Evolutionary conservation across 2,797 vertebrate genomes (phyloP).

Genomic region (Chanos chanos): DNA sequence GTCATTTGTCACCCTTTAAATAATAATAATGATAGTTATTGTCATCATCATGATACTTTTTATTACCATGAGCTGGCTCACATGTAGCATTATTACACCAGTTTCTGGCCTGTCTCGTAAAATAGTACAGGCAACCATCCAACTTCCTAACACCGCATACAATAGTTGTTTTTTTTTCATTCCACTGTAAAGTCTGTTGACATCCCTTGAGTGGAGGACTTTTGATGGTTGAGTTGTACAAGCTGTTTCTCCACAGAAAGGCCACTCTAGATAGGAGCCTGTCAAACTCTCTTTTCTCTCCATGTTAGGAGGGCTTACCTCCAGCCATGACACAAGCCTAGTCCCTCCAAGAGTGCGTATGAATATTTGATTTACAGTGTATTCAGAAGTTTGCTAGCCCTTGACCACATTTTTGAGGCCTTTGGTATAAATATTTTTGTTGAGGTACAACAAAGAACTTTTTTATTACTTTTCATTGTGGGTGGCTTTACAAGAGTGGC

Average conservation of each 20-base stretch:
- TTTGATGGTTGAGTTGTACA: conserved; percentile 15
- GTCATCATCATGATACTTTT: too few species aligned
- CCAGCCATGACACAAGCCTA: conserved; percentile 45
- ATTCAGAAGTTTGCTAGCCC: conserved; percentile 34
- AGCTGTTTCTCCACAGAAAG: conserved; percentile 37
- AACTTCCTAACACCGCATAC: not conserved
- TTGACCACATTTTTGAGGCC: too few species aligned
- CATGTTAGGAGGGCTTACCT: conserved; percentile 44
- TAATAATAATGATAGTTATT: too few species aligned
- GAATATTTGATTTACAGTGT: conserved; percentile 60
- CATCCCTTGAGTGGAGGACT: conserved; percentile 25
- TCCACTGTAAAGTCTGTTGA: conserved; percentile 25
- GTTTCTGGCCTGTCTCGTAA: too few species aligned
- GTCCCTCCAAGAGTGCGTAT: conserved; percentile 48
- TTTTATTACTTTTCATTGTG: too few species aligned
- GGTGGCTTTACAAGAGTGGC: too few species aligned
- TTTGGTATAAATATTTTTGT: too few species aligned
- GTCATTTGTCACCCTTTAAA: too few species aligned
- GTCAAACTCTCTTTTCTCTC: conserved; percentile 50
- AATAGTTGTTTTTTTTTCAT: not conserved
- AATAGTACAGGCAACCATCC: not conserved
- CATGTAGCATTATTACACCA: too few species aligned
- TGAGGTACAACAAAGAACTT: too few species aligned
- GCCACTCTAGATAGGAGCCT: conserved; percentile 49
- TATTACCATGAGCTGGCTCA: too few species aligned